These are phyloP conservation scores for Pitangus sulphuratus DNA, from an alignment of 2,797 vertebrate species.

Conservation along the genomic window DNA sequence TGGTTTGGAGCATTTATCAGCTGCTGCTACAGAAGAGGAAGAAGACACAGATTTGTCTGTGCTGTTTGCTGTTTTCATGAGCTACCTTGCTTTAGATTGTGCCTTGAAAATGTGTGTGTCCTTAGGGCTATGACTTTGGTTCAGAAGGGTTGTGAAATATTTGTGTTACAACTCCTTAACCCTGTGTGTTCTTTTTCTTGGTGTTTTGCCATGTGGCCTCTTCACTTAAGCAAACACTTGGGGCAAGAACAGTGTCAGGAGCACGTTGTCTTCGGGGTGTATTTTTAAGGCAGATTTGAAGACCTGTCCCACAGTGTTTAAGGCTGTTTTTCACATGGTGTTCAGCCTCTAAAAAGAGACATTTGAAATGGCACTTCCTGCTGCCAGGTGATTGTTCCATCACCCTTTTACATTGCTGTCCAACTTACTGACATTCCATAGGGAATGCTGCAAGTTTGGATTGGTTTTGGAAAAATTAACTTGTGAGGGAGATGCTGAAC, in stretches of 20 bases:
- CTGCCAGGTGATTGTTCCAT: neutral
- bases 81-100: neutral
- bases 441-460: neutral
- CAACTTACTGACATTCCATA: rapidly evolving
- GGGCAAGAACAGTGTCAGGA: neutral
- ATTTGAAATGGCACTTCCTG: neutral
- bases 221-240: neutral
- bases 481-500: neutral
- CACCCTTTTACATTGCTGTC: neutral
- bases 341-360: neutral
- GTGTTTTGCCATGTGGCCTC: neutral
- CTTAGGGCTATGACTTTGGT: neutral
- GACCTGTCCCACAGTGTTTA: neutral
- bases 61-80: neutral
- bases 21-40: neutral
- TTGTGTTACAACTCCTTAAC: neutral
- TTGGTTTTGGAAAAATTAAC: neutral
- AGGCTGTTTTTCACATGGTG: neutral
- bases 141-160: neutral
- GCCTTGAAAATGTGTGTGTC: neutral
- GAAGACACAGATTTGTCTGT: neutral
- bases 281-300: neutral
- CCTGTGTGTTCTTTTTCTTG: neutral
- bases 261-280: neutral
- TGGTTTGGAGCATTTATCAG: neutral